Conservation (phyloP, 2,888 invertebrate genomes). For the Drosophila melanosoma region DNA sequence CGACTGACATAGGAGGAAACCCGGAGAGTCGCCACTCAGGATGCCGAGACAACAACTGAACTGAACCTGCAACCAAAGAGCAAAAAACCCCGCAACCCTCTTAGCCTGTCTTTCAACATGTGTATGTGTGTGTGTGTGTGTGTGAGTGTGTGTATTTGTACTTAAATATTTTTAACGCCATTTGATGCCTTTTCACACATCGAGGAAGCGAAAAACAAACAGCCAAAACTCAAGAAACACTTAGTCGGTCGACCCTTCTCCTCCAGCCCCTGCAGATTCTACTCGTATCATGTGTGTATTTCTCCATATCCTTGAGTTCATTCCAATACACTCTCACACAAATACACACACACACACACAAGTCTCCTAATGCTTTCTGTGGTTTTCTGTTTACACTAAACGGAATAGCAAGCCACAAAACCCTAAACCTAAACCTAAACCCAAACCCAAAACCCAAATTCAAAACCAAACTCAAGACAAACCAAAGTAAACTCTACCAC, state of each 20-base stretch:
- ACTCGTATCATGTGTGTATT: slow-evolving; percentile 10
- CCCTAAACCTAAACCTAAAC: slow-evolving; percentile 19
- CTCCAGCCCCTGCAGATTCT: slow-evolving; percentile 21
- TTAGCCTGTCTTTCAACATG: slow-evolving; percentile 12
- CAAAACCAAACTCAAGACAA: slow-evolving; percentile 19
- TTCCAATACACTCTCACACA: slow-evolving; percentile 26
- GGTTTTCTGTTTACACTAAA: slow-evolving; percentile 73
- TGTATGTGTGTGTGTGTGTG: slow-evolving; percentile 13
- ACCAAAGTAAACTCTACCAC: slow-evolving; percentile 13
- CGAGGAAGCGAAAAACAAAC: slow-evolving; percentile 68
- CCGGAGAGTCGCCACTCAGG: slow-evolving; percentile 17
- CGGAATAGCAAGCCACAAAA: slow-evolving; percentile 40
- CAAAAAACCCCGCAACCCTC: slow-evolving; percentile 23
- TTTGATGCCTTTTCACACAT: slow-evolving; percentile 81
- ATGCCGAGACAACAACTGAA: slow-evolving; percentile 25
- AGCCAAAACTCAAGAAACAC: slow-evolving; percentile 74
- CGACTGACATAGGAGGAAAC: slow-evolving; percentile 11
- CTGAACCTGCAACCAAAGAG: slow-evolving; percentile 37
- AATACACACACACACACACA: slow-evolving; percentile 1
- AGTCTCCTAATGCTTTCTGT: slow-evolving; percentile 58
- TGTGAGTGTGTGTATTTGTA: slow-evolving; percentile 47
- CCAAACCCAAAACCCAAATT: slow-evolving; percentile 8
- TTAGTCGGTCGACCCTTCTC: slow-evolving; percentile 58
- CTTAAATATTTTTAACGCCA: slow-evolving; percentile 80
- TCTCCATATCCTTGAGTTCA: slow-evolving; percentile 48